Evolutionary conservation across 2,888 invertebrate species (phyloP).

Genomic region (Caenorhabditis sp.): DNA sequence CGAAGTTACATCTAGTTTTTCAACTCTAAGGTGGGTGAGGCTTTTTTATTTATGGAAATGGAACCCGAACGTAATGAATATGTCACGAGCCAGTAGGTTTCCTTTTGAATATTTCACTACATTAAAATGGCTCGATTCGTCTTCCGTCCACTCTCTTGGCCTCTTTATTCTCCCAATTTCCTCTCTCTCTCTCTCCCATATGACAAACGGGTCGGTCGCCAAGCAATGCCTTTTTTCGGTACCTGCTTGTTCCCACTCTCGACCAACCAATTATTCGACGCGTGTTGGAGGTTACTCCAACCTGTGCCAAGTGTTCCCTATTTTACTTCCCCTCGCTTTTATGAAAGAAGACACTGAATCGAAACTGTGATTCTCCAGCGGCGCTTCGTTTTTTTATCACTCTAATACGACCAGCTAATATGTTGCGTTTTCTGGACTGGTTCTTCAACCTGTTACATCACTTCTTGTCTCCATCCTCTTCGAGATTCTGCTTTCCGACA

Average conservation of each 20-base stretch:
- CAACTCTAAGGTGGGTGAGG: constrained; percentile 36
- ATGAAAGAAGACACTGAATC: neutral
- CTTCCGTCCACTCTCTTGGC: constrained; percentile 14
- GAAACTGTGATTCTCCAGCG: constrained; percentile 1
- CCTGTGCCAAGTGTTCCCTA: constrained; percentile 43
- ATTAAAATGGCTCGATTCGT: constrained; percentile 39
- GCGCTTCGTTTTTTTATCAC: constrained; percentile 39
- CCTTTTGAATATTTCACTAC: constrained; percentile 44
- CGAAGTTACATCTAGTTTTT: constrained; percentile 29
- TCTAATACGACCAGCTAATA: constrained; percentile 46
- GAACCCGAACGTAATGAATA: neutral
- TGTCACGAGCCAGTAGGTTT: constrained; percentile 13
- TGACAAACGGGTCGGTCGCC: constrained; percentile 53
- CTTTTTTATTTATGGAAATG: neutral
- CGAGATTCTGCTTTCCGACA: constrained; percentile 14
- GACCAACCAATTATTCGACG: constrained; percentile 55
- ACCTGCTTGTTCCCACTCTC: constrained; percentile 59
- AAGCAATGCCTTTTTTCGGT: constrained; percentile 55
- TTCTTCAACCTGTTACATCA: constrained; percentile 56
- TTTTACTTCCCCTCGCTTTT: constrained; percentile 15
- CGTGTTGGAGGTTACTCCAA: constrained; percentile 51
- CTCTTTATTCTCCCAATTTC: constrained; percentile 18
- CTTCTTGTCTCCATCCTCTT: constrained; percentile 8
- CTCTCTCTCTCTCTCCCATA: constrained; percentile 12
- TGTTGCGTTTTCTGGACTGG: constrained; percentile 45